phyloP scores from a whole-genome alignment of 2,113 vertebrate genomes.

The Brachyistius frenatus region DNA sequence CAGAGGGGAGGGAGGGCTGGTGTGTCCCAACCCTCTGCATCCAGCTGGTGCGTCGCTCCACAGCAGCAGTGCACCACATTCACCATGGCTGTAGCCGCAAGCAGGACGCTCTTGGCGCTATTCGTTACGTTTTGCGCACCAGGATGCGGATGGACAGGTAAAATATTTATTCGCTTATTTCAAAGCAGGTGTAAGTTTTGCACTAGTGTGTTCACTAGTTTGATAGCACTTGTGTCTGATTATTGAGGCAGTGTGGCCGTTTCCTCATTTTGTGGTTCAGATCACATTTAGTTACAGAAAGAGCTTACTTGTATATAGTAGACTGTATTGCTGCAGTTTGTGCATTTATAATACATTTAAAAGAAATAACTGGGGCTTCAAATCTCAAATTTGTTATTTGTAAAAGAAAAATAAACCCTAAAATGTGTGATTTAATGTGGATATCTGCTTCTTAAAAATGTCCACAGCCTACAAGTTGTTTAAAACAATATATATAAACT shows the following conservation, averaged over 20 bases:
- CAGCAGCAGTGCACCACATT: conserved; percentile 71
- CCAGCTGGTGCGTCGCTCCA: conserved; percentile 71
- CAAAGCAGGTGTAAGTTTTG: conserved; percentile 41
- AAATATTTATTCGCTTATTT: neutral
- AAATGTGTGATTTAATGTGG: neutral
- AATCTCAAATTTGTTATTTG: conserved; percentile 1
- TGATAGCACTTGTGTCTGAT: neutral
- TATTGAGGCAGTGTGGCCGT: neutral
- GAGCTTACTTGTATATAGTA: neutral
- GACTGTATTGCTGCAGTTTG: neutral
- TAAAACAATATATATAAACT: neutral
- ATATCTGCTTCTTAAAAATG: neutral
- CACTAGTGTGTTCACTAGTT: neutral
- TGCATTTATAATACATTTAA: neutral
- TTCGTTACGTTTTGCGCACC: conserved; percentile 80
- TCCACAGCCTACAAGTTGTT: neutral
- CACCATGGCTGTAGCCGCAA: conserved; percentile 82
- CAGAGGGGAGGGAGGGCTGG: conserved; percentile 22
- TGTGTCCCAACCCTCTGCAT: conserved; percentile 67
- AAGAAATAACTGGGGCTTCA: neutral
- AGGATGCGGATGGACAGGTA: conserved; percentile 79
- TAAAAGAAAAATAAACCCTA: neutral
- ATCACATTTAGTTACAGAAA: no score
- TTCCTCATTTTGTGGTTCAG: neutral
- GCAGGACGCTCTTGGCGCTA: conserved; percentile 82